These are phyloP conservation scores for Drosophila ezoana DNA, from an alignment of 2,888 invertebrate species.

Conservation along the genomic window DNA sequence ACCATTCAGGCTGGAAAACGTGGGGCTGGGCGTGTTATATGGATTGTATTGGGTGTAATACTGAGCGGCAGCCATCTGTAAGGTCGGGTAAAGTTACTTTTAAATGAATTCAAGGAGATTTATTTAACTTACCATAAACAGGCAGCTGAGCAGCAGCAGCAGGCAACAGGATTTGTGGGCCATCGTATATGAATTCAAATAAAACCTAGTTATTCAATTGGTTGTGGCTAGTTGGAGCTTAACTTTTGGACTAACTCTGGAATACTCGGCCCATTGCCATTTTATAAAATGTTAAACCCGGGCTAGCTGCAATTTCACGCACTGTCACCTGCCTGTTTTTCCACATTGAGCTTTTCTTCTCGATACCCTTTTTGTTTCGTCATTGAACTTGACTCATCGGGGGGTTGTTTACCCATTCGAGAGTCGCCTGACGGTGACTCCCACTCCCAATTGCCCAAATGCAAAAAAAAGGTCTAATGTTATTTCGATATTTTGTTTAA, in stretches of 20 bases:
- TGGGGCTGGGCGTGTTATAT: slow-evolving; percentile 65
- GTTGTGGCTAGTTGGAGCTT: slow-evolving; percentile 20
- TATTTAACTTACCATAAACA: slow-evolving; percentile 31
- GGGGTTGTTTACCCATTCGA: slow-evolving; percentile 63
- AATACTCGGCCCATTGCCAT: slow-evolving; percentile 4
- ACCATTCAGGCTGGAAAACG: slow-evolving; percentile 69
- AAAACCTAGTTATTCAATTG: slow-evolving; percentile 7
- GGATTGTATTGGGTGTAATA: slow-evolving; percentile 69
- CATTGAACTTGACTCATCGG: slow-evolving; percentile 78
- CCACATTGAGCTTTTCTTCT: slow-evolving; percentile 22
- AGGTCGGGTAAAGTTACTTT: neutral
- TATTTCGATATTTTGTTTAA: slow-evolving; percentile 39
- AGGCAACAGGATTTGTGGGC: slow-evolving; percentile 16
- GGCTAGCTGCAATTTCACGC: slow-evolving; percentile 66
- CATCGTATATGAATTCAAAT: slow-evolving; percentile 26
- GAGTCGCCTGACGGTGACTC: slow-evolving; percentile 52
- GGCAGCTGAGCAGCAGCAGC: slow-evolving; percentile 35
- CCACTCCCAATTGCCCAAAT: slow-evolving; percentile 17
- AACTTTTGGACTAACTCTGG: slow-evolving; percentile 45
- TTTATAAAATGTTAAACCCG: slow-evolving; percentile 54
- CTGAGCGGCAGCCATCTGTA: slow-evolving; percentile 53
- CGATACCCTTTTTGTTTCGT: slow-evolving; percentile 56
- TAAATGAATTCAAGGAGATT: rapidly evolving
- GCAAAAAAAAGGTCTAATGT: slow-evolving; percentile 2
- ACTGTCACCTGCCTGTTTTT: slow-evolving; percentile 46